Conservation (phyloP, 1,140 invertebrate species). For the Apocrypta bakeri region DNA sequence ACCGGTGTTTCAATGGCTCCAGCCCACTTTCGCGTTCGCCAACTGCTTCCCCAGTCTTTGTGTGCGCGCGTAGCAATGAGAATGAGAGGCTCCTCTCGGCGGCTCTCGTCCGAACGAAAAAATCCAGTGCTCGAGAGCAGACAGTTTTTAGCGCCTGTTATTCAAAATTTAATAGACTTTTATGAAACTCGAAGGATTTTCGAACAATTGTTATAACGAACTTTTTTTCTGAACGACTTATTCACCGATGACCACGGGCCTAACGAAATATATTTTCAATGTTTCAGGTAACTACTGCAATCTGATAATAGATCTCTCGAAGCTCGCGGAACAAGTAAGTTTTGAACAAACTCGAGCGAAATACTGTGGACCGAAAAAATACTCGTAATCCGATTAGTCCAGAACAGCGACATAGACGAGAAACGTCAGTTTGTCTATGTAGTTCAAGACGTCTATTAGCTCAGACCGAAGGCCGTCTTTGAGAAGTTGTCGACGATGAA, state of each 20-base stretch:
- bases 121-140: background rate
- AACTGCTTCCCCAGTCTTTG: conserved; percentile 5
- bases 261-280: background rate
- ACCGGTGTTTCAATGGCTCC: conserved; percentile 3
- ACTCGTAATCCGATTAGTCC: too few species aligned
- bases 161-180: background rate
- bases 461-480: background rate
- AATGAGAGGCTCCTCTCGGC: background rate
- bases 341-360: background rate
- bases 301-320: background rate
- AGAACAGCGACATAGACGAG: too few species aligned
- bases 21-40: background rate
- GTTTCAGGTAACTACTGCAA: background rate
- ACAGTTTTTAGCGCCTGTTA: background rate
- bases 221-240: too few species aligned
- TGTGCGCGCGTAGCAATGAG: background rate
- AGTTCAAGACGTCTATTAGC: background rate
- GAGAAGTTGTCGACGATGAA: background rate
- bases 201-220: too few species aligned
- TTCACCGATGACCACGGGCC: too few species aligned
- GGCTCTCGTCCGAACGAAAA: background rate
- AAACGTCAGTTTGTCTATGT: background rate
- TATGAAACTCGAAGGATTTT: background rate
- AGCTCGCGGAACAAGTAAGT: too few species aligned
- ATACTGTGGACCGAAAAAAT: background rate